Base-by-base conservation (phyloP, 2,888 invertebrate genomes). In the Lumbricus terrestris region DNA sequence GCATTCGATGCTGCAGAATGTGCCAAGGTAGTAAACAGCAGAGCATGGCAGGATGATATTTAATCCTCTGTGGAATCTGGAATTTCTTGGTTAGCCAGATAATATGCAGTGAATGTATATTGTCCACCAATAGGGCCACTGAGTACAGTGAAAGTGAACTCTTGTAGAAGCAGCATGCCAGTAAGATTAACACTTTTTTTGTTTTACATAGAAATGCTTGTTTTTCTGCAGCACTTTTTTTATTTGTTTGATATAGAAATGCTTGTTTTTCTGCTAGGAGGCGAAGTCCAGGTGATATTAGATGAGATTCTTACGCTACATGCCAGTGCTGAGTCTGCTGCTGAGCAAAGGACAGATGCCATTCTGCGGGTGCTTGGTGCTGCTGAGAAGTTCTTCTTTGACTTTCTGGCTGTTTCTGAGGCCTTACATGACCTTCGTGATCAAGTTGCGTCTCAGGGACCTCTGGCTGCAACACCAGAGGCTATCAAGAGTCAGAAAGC, bases 401-500 rank as follows among this genome's bases (percentile, higher is more conserved):
- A 93, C 47, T 94, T 94, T 90, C 92, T 93, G 23, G 94, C 94
- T 38, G 93, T 94, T 54, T 93, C 94, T 92, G 93, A 93, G 11
- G 93, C 93, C 54, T 92, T 95, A 34, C 92, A 94, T 6, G 95
- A 94, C 91, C 93, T 94, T 35, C 94, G 94, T 91, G 95, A 95
- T 91, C 94, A 93, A 89, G 92, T 94, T 85, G 92, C 92, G 82
- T 94, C 94, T 13, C 94, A 94, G 92, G 94, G 94, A 90, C 93
- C 94, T 1, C 94, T 94, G 1, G 94, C 94, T 13, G 93, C 94
- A 8, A 94, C 94, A 89, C 93, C 94, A 0, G 93, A 93, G 34
- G 93, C 94, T 20, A 93, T 95, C 69, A 92, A 93, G 89, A 94
- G 94, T 90, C 95, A 95, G 91, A 94, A 94, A 91, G 93, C 93